Evolutionary conservation across 2,888 invertebrate genomes (phyloP).

Genomic region (Spialia ferax): DNA sequence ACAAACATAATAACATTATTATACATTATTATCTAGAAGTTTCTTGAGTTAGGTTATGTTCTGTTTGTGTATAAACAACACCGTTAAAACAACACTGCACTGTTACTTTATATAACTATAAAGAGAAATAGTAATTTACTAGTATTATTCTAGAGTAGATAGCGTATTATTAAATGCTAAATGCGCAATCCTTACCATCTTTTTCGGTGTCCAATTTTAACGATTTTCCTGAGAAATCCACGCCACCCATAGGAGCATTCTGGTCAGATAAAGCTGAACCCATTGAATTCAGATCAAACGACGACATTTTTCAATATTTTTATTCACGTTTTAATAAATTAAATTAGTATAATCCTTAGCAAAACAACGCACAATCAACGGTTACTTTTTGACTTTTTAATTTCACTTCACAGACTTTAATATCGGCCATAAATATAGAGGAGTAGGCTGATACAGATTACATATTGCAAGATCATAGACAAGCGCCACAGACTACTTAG

Average conservation of each 20-base stretch:
- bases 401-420: too few relatives aligned
- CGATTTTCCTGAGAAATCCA: slow-evolving; percentile 93
- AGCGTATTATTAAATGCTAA: slow-evolving; percentile 47
- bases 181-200: slow-evolving; percentile 88
- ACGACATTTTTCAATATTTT: slow-evolving; percentile 66
- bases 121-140: too few relatives aligned
- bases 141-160: too few relatives aligned
- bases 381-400: background rate
- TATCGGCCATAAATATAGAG: too few relatives aligned
- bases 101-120: background rate
- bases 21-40: too few relatives aligned
- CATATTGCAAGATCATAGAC: too few relatives aligned
- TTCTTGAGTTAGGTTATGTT: too few relatives aligned
- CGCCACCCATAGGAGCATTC: slow-evolving; percentile 83
- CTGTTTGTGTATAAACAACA: too few relatives aligned
- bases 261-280: slow-evolving; percentile 76
- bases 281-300: slow-evolving; percentile 86
- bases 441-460: too few relatives aligned
- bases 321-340: slow-evolving; percentile 43
- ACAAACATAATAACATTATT: too few relatives aligned
- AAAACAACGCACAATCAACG: slow-evolving; percentile 11
- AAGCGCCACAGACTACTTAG: too few relatives aligned
- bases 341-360: background rate
- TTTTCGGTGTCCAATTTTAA: slow-evolving; percentile 92
- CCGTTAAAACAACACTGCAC: background rate